A percentile compares a stretch with the other conserved stretches of the same genome.
These are phyloP conservation scores for Tetramorium bicarinatum DNA, from an alignment of 2,888 invertebrate species.

Conservation along the genomic window DNA sequence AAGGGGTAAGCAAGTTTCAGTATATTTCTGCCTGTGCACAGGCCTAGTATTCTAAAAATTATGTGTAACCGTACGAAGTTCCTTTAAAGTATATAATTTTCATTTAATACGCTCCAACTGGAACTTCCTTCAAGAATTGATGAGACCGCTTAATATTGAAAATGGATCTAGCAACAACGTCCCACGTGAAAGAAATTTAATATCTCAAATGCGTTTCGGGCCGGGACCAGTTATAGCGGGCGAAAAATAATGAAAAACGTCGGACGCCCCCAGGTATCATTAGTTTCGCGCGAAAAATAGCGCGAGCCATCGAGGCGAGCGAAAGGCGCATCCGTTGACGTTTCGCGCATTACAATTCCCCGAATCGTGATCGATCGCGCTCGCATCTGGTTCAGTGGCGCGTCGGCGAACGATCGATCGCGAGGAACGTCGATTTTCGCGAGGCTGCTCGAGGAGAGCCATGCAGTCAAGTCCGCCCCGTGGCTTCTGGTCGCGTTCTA, in stretches of 20 bases:
- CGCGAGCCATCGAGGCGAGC: conserved; percentile 24
- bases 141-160: conserved; percentile 1
- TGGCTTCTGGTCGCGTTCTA: conserved; percentile 34
- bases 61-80: conserved; percentile 14
- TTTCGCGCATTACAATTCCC: conserved; percentile 21
- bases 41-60: conserved; percentile 23
- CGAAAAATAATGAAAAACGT: conserved; percentile 8
- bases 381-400: conserved; percentile 51
- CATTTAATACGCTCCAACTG: conserved; percentile 9
- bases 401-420: conserved; percentile 45
- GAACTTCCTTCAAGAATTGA: conserved; percentile 2
- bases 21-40: conserved; percentile 9
- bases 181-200: background rate
- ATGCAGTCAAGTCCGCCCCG: conserved; percentile 11
- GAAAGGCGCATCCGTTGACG: conserved; percentile 27
- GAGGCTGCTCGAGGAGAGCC: conserved; percentile 23
- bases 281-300: conserved; percentile 30
- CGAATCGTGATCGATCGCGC: conserved; percentile 49
- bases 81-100: conserved; percentile 17
- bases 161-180: background rate
- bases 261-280: background rate
- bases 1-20: conserved; percentile 20
- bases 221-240: background rate
- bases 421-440: conserved; percentile 41
- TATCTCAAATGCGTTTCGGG: conserved; percentile 17